These are phyloP conservation scores for Alloplasta piceator DNA, from an alignment of 2,888 invertebrate genomes.

Conservation along the genomic window DNA sequence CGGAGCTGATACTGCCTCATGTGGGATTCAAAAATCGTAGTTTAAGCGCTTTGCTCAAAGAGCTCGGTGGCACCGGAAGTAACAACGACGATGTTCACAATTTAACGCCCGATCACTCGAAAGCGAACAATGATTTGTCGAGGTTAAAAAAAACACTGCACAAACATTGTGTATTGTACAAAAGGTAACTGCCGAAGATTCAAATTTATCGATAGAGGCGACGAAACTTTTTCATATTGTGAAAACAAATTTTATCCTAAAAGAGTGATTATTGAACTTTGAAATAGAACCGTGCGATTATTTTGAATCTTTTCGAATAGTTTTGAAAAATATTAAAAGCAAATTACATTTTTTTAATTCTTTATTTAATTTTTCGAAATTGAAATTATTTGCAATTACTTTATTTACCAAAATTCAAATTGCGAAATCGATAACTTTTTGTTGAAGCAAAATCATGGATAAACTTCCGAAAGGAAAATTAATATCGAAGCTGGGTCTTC, in stretches of 20 bases:
- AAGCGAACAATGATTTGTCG: slow-evolving; percentile 76
- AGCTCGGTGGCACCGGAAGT: slow-evolving; percentile 70
- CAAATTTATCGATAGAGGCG: background rate
- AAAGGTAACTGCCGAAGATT: slow-evolving; percentile 72
- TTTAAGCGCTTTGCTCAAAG: slow-evolving; percentile 77
- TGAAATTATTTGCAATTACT: no score
- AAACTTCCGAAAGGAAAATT: slow-evolving; percentile 79
- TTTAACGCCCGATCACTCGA: slow-evolving; percentile 78
- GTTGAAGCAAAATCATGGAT: slow-evolving; percentile 76
- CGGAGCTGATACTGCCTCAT: slow-evolving; percentile 81
- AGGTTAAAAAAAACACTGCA: slow-evolving; percentile 76
- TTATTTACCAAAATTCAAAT: no score
- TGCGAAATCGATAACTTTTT: background rate
- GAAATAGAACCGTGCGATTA: no score
- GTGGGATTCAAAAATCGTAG: slow-evolving; percentile 73
- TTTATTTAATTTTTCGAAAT: no score
- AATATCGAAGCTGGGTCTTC: slow-evolving; percentile 76
- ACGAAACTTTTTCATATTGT: background rate
- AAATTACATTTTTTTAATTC: no score
- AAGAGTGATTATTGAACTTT: no score
- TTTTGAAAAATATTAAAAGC: no score
- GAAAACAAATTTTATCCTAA: no score
- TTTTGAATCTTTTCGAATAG: no score
- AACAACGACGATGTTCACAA: slow-evolving; percentile 77
- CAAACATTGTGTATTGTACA: slow-evolving; percentile 78